phyloP scores from a whole-genome alignment of 1,140 invertebrate species.

The Apis laboriosa region DNA sequence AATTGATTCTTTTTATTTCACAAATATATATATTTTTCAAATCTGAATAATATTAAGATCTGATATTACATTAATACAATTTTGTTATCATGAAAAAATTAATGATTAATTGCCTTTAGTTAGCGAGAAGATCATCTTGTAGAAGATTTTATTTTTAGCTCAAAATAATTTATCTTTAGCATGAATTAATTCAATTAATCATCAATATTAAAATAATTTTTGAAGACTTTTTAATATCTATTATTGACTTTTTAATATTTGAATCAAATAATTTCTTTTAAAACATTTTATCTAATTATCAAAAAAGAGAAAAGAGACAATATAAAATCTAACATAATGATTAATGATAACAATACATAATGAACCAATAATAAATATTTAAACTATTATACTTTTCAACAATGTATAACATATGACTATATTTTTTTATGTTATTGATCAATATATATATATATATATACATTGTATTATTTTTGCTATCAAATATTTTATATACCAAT shows the following conservation, averaged over 20 bases:
- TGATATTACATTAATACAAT: too few species aligned
- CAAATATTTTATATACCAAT: not conserved
- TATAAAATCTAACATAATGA: not conserved
- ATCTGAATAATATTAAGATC: too few species aligned
- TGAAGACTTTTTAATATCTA: not conserved
- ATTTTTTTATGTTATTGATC: not conserved
- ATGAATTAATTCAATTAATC: not conserved
- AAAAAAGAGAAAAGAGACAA: too few species aligned
- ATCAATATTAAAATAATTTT: not conserved
- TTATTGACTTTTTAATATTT: not conserved
- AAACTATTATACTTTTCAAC: not conserved
- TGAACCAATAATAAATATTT: not conserved
- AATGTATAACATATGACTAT: not conserved
- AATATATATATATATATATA: not conserved
- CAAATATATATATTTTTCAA: too few species aligned
- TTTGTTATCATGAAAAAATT: too few species aligned
- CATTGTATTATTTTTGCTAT: too few species aligned
- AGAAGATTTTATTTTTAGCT: not conserved
- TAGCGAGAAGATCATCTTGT: too few species aligned
- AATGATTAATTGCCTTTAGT: too few species aligned
- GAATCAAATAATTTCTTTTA: not conserved
- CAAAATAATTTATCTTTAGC: too few species aligned
- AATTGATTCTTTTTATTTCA: too few species aligned
- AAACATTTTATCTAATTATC: not conserved
- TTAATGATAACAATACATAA: not conserved